These are phyloP conservation scores for Poecilia wingei DNA, from an alignment of 2,797 vertebrate genomes.

Conservation along the genomic window DNA sequence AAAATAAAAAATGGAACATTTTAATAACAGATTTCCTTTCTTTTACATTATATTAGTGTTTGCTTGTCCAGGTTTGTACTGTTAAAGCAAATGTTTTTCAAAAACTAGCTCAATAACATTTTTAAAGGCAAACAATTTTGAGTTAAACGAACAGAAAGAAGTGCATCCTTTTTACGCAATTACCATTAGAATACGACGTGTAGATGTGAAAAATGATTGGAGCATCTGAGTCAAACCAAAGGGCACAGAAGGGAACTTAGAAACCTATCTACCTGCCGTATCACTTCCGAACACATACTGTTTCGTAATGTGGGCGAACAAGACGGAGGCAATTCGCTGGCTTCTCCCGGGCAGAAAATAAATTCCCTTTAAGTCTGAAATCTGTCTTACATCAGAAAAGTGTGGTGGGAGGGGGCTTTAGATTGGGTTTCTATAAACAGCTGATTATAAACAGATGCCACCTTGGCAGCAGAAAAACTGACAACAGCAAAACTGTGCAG, in stretches of 20 bases:
- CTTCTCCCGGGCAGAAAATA: neutral
- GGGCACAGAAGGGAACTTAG: neutral
- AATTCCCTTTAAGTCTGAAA: neutral
- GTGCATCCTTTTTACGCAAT: neutral
- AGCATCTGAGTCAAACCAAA: neutral
- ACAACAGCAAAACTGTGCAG: neutral
- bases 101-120: neutral
- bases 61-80: neutral
- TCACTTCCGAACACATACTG: neutral
- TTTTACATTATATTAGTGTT: neutral
- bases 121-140: neutral
- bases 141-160: neutral
- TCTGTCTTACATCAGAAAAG: neutral
- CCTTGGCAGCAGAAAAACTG: neutral
- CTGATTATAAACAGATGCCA: neutral
- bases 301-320: neutral
- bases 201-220: neutral
- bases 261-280: neutral
- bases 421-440: neutral
- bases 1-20: neutral
- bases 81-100: neutral
- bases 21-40: neutral
- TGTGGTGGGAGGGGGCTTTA: slow-evolving; percentile 2
- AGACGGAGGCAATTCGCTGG: neutral
- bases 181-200: neutral